phyloP scores from a whole-genome alignment of 2,888 invertebrate species.

The Calameuta filiformis region DNA sequence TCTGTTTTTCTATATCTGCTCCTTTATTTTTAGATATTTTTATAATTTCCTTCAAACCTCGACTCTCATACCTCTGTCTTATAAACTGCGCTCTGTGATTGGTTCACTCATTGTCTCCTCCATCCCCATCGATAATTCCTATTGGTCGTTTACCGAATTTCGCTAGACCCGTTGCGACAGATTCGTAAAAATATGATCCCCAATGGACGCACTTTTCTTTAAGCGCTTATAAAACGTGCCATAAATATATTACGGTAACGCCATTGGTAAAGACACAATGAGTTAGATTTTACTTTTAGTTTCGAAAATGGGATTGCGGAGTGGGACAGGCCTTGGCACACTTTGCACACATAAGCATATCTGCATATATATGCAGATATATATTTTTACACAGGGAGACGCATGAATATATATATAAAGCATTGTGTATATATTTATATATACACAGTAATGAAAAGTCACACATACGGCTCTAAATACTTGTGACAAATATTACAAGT shows the following conservation, averaged over 20 bases:
- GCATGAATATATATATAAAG: neutral
- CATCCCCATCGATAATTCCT: neutral
- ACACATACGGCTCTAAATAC: slow-evolving; percentile 12
- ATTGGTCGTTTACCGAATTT: neutral
- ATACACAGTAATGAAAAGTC: neutral
- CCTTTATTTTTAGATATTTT: neutral
- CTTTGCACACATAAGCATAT: slow-evolving; percentile 47
- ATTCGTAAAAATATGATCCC: neutral
- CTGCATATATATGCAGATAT: neutral
- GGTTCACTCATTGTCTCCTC: neutral
- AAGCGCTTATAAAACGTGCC: slow-evolving; percentile 24
- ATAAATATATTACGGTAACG: slow-evolving; percentile 48
- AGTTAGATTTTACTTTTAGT: slow-evolving; percentile 67
- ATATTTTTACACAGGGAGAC: neutral
- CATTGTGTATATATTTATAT: neutral
- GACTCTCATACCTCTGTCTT: neutral
- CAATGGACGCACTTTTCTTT: neutral
- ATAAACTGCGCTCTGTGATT: neutral
- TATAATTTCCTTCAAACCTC: neutral
- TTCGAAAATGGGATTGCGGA: slow-evolving; percentile 63
- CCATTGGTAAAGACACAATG: slow-evolving; percentile 56
- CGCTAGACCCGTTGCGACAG: neutral
- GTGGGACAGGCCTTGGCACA: slow-evolving; percentile 63
- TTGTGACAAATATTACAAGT: slow-evolving; percentile 23
- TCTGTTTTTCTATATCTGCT: neutral